Evolutionary conservation across 1,140 invertebrate genomes (phyloP).

Genomic region (Lasioglossum albipes): DNA sequence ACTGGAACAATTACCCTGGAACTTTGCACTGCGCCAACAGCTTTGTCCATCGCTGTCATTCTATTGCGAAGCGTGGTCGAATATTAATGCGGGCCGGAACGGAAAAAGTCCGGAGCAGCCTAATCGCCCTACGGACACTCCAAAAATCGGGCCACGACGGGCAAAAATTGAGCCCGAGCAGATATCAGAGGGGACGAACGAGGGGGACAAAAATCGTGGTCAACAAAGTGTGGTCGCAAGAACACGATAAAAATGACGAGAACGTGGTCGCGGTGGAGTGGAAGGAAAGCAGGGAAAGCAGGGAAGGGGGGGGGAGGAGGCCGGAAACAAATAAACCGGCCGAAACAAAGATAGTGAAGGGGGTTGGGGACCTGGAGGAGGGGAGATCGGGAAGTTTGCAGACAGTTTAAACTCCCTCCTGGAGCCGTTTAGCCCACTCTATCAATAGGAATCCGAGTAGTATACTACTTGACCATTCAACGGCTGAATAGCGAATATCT

Average conservation of each 20-base stretch:
- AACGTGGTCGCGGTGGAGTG: not conserved
- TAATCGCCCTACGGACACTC: too few species aligned
- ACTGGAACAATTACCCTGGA: too few species aligned
- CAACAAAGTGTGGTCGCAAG: not conserved
- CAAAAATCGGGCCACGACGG: too few species aligned
- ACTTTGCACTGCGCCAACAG: too few species aligned
- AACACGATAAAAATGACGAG: not conserved
- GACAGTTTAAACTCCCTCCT: slow-evolving; percentile 49
- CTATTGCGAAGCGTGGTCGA: too few species aligned
- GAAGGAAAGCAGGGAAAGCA: not conserved
- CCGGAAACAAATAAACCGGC: not conserved
- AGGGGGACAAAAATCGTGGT: not conserved
- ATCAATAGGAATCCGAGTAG: slow-evolving; percentile 40
- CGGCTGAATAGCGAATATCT: slow-evolving; percentile 50
- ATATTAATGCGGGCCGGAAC: too few species aligned
- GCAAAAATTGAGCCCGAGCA: too few species aligned
- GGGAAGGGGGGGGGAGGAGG: not conserved
- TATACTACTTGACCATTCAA: slow-evolving; percentile 52
- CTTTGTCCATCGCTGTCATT: too few species aligned
- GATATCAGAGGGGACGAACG: too few species aligned
- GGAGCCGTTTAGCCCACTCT: slow-evolving; percentile 30
- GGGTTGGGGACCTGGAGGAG: not conserved
- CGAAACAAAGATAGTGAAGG: not conserved
- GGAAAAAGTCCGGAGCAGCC: too few species aligned
- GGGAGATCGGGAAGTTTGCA: slow-evolving; percentile 33